phyloP scores from a whole-genome alignment of 2,888 invertebrate species.

The Arrhopalites spinosus region DNA sequence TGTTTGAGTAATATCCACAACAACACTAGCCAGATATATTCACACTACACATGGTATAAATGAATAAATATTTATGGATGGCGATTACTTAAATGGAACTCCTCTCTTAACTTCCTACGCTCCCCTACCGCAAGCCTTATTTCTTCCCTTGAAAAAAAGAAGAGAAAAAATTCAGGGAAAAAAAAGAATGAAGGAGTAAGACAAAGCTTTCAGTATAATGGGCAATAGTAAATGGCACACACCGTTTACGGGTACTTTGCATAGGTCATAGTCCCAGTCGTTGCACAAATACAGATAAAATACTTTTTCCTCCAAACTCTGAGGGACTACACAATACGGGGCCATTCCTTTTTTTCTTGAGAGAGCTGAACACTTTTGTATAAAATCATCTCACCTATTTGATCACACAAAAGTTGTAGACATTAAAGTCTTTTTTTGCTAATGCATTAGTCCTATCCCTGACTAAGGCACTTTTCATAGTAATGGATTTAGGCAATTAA shows the following conservation, averaged over 20 bases:
- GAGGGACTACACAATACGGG: too few species aligned
- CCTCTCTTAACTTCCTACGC: neutral
- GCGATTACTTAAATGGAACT: slow-evolving; percentile 21
- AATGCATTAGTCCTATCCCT: too few species aligned
- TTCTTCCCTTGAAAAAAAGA: neutral
- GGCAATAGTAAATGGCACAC: neutral
- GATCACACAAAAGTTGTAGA: too few species aligned
- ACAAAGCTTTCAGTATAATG: slow-evolving; percentile 15
- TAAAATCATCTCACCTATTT: too few species aligned
- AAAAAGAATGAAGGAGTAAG: too few species aligned
- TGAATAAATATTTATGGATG: slow-evolving; percentile 22
- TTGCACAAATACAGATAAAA: neutral
- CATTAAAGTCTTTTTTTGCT: too few species aligned
- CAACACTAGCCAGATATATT: slow-evolving; percentile 4
- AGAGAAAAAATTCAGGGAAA: too few species aligned
- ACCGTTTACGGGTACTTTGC: neutral
- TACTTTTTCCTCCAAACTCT: too few species aligned
- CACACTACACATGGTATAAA: slow-evolving; percentile 8
- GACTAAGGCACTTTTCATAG: neutral
- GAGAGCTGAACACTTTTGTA: too few species aligned
- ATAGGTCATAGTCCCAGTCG: slow-evolving; percentile 7
- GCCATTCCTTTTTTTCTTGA: too few species aligned
- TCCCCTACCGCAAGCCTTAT: neutral
- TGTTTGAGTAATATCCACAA: neutral
- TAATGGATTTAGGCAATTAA: slow-evolving; percentile 26